Evolutionary conservation across 2,888 invertebrate genomes (phyloP).

Genomic region (Caenorhabditis parvicauda): DNA sequence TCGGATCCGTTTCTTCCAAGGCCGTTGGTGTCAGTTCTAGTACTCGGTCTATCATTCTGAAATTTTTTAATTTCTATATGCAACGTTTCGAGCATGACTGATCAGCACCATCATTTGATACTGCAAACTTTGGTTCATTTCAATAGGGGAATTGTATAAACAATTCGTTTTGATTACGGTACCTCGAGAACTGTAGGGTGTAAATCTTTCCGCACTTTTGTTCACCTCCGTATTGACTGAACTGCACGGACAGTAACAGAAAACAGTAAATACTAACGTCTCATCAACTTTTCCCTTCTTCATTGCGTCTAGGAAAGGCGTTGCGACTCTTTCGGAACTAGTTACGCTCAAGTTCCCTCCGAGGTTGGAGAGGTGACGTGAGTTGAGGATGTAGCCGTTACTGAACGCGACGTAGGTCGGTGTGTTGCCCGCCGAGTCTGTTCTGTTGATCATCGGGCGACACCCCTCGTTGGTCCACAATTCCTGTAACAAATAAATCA

Average conservation of each 20-base stretch:
- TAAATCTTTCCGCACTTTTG: not conserved
- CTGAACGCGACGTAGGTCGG: slow-evolving; percentile 29
- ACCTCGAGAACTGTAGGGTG: not conserved
- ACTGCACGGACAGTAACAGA: too few species aligned
- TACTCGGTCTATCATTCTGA: slow-evolving; percentile 19
- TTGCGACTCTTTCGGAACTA: slow-evolving; percentile 10
- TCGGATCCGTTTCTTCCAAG: slow-evolving; percentile 22
- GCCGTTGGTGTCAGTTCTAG: slow-evolving; percentile 31
- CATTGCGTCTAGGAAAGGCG: slow-evolving; percentile 30
- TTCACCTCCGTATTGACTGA: not conserved
- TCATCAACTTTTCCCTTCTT: slow-evolving; percentile 32
- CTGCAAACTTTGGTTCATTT: not conserved
- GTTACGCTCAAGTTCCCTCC: slow-evolving; percentile 15
- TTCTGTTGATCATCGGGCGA: slow-evolving; percentile 18
- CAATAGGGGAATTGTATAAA: not conserved
- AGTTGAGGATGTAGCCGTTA: slow-evolving; percentile 21
- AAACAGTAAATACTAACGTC: slow-evolving; percentile 1
- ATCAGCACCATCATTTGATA: not conserved
- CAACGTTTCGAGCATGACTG: too few species aligned
- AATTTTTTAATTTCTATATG: too few species aligned
- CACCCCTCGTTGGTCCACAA: slow-evolving; percentile 26
- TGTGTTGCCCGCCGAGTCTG: slow-evolving; percentile 14
- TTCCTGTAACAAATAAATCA: too few species aligned
- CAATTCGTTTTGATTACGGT: not conserved
- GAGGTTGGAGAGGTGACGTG: not conserved